Percentiles rank a stretch among this genome's conserved stretches.
Conservation (phyloP, 2,888 invertebrate genomes). For the Platycnemis pennipes region DNA sequence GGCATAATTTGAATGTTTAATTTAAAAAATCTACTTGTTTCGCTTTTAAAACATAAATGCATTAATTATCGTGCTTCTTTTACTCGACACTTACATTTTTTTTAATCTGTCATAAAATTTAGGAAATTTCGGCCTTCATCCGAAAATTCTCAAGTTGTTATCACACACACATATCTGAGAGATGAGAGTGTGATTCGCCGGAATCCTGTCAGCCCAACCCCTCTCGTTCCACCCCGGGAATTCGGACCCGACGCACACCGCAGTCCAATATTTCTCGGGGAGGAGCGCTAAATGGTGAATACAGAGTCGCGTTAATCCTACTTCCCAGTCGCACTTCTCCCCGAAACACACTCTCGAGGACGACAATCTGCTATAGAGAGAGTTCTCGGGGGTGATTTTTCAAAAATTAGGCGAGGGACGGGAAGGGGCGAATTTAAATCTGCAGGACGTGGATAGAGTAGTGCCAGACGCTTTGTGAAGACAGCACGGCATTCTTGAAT, state of each 20-base stretch:
- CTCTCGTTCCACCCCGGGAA: neutral
- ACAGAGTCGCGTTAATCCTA: neutral
- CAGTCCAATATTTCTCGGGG: conserved; percentile 1
- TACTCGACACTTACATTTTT: too few relatives aligned
- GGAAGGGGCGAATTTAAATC: neutral
- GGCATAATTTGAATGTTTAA: too few relatives aligned
- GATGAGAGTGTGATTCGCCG: neutral
- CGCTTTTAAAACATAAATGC: too few relatives aligned
- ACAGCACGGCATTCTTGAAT: neutral
- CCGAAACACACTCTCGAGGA: neutral
- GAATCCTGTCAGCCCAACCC: neutral
- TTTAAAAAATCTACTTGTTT: too few relatives aligned
- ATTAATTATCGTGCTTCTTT: too few relatives aligned
- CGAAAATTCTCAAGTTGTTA: neutral
- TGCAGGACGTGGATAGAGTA: neutral
- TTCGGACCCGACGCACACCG: neutral
- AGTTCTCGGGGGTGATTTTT: neutral
- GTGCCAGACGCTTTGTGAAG: too few relatives aligned
- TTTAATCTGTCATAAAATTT: neutral
- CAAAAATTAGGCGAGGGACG: neutral
- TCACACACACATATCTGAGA: neutral
- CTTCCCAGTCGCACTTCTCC: neutral
- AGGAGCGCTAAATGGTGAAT: neutral
- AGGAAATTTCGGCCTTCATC: neutral
- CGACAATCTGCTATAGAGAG: neutral